Conservation (phyloP, 2,797 vertebrate species). For the Pseudocheirus occidentalis region DNA sequence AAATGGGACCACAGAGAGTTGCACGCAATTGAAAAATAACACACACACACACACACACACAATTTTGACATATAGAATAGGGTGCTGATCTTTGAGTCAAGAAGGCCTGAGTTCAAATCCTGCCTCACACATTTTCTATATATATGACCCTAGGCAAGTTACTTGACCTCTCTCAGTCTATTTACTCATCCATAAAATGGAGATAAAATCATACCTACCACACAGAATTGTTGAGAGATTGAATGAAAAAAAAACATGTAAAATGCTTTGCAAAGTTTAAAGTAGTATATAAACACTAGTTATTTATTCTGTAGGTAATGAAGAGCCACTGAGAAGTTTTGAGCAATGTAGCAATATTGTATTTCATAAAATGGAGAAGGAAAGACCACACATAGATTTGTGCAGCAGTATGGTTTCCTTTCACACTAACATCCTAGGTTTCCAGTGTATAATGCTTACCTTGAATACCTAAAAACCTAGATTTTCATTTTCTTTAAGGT, state of each 20-base stretch:
- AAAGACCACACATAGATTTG: background rate
- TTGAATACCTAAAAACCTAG: background rate
- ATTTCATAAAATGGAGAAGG: background rate
- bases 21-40: background rate
- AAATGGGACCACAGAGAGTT: background rate
- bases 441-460: background rate
- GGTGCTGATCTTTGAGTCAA: background rate
- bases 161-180: background rate
- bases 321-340: background rate
- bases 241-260: background rate
- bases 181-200: background rate
- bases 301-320: background rate
- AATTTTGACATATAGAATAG: background rate
- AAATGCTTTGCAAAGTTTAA: background rate
- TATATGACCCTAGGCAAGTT: background rate
- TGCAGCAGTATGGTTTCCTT: background rate
- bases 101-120: background rate
- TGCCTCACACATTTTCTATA: background rate
- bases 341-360: background rate
- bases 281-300: background rate
- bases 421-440: background rate
- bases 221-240: background rate
- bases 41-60: background rate
- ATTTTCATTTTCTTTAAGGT: slow-evolving; percentile 27
- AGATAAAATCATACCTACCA: background rate